Conservation (phyloP, 2,113 vertebrate genomes). For the Labeo catla region DNA sequence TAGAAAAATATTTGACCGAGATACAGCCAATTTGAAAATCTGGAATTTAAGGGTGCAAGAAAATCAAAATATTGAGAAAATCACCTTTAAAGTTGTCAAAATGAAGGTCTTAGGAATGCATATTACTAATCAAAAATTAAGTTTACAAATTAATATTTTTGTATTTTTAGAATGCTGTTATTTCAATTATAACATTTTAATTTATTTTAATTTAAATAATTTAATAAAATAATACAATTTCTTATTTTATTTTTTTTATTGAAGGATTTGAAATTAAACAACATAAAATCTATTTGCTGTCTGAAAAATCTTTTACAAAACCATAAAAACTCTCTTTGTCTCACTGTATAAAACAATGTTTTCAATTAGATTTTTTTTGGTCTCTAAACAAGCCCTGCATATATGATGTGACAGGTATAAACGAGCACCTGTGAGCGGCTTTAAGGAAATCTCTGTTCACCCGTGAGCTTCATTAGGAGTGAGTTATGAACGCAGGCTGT, state of each 20-base stretch:
- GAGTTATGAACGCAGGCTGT: constrained; percentile 41
- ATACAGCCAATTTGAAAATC: too few species aligned
- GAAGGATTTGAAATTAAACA: not conserved
- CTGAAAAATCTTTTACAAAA: not conserved
- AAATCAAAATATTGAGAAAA: too few species aligned
- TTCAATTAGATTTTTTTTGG: constrained; percentile 21
- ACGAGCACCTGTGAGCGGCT: constrained; percentile 31
- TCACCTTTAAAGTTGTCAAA: too few species aligned
- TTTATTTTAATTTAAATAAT: not conserved
- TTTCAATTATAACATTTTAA: not conserved
- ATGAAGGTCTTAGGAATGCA: too few species aligned
- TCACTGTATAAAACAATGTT: constrained; percentile 27
- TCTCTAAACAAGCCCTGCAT: constrained; percentile 34
- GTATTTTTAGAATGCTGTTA: not conserved
- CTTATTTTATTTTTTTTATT: not conserved
- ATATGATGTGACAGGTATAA: constrained; percentile 37
- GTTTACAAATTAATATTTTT: too few species aligned
- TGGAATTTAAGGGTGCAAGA: too few species aligned
- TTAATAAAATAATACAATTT: not conserved
- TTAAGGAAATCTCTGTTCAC: constrained; percentile 38
- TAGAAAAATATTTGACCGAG: too few species aligned
- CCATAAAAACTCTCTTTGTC: not conserved
- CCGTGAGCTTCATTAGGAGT: constrained; percentile 40
- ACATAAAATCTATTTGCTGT: not conserved
- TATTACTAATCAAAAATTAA: too few species aligned